phyloP scores from a whole-genome alignment of 2,888 invertebrate species.

The Schizotus pectinicornis region DNA sequence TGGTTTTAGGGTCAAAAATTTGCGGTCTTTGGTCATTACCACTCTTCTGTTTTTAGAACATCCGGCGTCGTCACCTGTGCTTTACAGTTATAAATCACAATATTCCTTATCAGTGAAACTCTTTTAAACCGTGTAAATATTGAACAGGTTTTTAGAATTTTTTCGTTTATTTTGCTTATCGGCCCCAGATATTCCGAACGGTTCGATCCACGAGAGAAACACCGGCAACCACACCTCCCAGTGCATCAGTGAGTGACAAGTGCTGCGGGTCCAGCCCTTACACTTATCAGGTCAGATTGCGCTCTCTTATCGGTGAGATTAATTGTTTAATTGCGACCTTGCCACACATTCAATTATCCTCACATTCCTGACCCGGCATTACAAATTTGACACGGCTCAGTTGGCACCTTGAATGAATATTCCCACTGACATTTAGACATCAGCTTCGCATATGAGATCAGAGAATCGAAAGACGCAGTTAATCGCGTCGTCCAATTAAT shows the following conservation, averaged over 20 bases:
- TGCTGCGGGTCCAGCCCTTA: slow-evolving; percentile 12
- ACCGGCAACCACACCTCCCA: slow-evolving; percentile 30
- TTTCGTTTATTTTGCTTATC: slow-evolving; percentile 35
- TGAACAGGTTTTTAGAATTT: slow-evolving; percentile 34
- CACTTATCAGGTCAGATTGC: slow-evolving; percentile 23
- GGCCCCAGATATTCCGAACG: slow-evolving; percentile 16
- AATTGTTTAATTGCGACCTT: not conserved
- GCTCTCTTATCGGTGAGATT: slow-evolving; percentile 13
- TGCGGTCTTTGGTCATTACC: too few species aligned
- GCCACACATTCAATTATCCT: not conserved
- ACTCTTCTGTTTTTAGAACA: not conserved
- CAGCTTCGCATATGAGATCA: not conserved
- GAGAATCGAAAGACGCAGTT: slow-evolving; percentile 12
- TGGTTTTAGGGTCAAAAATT: too few species aligned
- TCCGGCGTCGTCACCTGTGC: slow-evolving; percentile 11
- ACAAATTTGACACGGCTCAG: slow-evolving; percentile 23
- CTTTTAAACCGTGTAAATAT: slow-evolving; percentile 26
- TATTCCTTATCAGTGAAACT: slow-evolving; percentile 5
- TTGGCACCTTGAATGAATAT: slow-evolving; percentile 23
- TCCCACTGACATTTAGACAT: slow-evolving; percentile 23
- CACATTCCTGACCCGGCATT: slow-evolving; percentile 1
- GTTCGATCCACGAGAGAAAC: slow-evolving; percentile 16
- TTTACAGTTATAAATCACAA: slow-evolving; percentile 15
- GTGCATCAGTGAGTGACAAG: slow-evolving; percentile 28
- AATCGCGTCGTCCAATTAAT: slow-evolving; percentile 13